Evolutionary conservation across 2,113 vertebrate genomes (phyloP).

Genomic region (Thinocorus orbignyianus): DNA sequence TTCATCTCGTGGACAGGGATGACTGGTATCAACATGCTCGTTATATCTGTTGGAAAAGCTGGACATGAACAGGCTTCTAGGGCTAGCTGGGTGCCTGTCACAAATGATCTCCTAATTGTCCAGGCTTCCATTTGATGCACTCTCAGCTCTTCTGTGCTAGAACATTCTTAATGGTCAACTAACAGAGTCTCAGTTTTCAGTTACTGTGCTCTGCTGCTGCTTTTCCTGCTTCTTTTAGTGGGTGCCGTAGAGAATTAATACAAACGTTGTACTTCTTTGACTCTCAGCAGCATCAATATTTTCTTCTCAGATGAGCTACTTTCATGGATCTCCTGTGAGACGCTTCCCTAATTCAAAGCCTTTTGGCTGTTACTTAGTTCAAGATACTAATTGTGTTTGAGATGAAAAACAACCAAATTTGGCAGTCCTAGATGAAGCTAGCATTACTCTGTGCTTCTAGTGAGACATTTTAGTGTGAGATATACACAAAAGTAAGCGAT

Average conservation of each 20-base stretch:
- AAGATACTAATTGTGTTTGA: conserved; percentile 23
- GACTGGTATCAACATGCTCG: neutral
- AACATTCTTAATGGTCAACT: neutral
- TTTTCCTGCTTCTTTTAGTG: neutral
- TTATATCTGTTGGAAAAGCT: neutral
- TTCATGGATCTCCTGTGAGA: conserved; percentile 35
- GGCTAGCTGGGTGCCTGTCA: neutral
- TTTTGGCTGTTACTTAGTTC: conserved; percentile 19
- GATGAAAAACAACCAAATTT: conserved; percentile 46
- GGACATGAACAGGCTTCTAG: neutral
- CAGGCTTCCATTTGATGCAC: neutral
- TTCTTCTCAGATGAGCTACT: conserved; percentile 34
- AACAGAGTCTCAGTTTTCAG: neutral
- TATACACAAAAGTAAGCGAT: neutral
- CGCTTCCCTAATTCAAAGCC: conserved; percentile 23
- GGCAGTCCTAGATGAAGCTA: neutral
- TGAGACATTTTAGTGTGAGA: neutral
- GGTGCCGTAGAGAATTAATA: neutral
- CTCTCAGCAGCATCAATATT: conserved; percentile 1
- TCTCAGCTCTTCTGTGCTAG: neutral
- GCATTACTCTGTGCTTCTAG: neutral
- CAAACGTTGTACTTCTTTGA: neutral
- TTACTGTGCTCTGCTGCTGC: neutral
- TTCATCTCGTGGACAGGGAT: neutral
- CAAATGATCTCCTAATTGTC: neutral